Evolutionary conservation across 2,888 invertebrate species (phyloP), one percentile per base, ranked within the genome.

Genomic region (Orthonevra nobilis): DNA sequence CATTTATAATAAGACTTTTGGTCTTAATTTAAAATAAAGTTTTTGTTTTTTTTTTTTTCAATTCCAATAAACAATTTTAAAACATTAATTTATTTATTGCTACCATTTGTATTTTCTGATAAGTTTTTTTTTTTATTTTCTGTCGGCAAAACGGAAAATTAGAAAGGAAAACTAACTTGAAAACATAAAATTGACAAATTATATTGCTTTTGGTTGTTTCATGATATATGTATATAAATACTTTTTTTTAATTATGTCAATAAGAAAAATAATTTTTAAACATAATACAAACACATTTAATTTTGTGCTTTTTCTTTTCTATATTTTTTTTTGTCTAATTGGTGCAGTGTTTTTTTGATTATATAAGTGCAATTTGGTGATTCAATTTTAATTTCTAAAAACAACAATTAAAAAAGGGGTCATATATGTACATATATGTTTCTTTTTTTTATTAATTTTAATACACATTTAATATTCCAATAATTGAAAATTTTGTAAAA

Each of bases 281-380:
- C 30, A 14, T 5, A 54, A 46, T 7, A 44, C 7, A 34, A 9
- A 56, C 32, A 42, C 12, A 42, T 17, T 46, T 14, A 17, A 1
- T 15, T 48, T 28, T 26, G n/a, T n/a, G n/a, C n/a, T 46, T 15
- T 48, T 50, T 32, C 5, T 9, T 20, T 20, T 23, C n/a, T 15
- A 23, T 34, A 54, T 30, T 46, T 32, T 9, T 14, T 0, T 12
- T 46, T 48, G 9, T 54, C 34, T 64, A 58, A 69, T 72, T 72
- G 66, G 79, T 79, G 79, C 79, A 68, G 64, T 70, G 52, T 38
- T 52, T n/a, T n/a, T n/a, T 58, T 66, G 23, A 23, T 40, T 42
- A 64, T 54, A 56, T 77, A 77, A 77, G 77, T 77, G 77, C 77
- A 79, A 79, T 61, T 68, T 79, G 72, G 79, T 73, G 79, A 73